A percentile compares a stretch with the other conserved stretches of the same genome.
These are phyloP conservation scores for Trachemys scripta DNA, from an alignment of 2,113 vertebrate genomes.

Conservation along the genomic window DNA sequence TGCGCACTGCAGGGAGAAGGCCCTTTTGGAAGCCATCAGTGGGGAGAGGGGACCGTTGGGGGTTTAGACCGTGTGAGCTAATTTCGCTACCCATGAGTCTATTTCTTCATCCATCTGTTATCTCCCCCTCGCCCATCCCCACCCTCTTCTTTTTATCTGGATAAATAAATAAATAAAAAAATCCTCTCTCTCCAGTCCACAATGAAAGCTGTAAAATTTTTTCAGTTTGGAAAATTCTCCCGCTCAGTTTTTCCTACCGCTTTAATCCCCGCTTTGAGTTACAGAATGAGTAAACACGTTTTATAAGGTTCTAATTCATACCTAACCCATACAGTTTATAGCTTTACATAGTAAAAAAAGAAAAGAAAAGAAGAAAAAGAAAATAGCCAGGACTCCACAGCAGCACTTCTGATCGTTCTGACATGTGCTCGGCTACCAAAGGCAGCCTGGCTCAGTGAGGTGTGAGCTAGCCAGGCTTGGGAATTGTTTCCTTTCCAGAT, in stretches of 20 bases:
- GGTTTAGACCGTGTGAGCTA: not conserved
- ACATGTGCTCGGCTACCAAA: not conserved
- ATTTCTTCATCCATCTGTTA: slow-evolving; percentile 21
- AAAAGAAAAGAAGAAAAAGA: not conserved
- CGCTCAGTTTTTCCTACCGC: slow-evolving; percentile 82
- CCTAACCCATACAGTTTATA: slow-evolving; percentile 72
- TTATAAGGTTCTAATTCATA: slow-evolving; percentile 82
- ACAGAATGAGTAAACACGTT: slow-evolving; percentile 80
- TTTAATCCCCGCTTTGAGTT: slow-evolving; percentile 80
- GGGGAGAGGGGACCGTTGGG: not conserved
- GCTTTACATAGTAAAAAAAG: slow-evolving; percentile 66
- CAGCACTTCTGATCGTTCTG: slow-evolving; percentile 8
- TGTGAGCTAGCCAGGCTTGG: not conserved
- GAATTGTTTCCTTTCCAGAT: not conserved
- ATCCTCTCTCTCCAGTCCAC: slow-evolving; percentile 57
- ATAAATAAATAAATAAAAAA: not conserved
- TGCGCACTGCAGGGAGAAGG: not conserved
- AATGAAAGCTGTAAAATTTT: slow-evolving; percentile 77
- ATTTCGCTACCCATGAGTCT: not conserved
- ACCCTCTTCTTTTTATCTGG: not conserved
- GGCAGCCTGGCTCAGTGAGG: not conserved
- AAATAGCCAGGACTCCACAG: slow-evolving; percentile 13
- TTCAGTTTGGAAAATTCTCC: slow-evolving; percentile 79
- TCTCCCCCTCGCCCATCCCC: slow-evolving; percentile 3
- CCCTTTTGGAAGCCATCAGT: slow-evolving; percentile 28